phyloP scores from a whole-genome alignment of 2,797 vertebrate species.

The Hydrophis major region DNA sequence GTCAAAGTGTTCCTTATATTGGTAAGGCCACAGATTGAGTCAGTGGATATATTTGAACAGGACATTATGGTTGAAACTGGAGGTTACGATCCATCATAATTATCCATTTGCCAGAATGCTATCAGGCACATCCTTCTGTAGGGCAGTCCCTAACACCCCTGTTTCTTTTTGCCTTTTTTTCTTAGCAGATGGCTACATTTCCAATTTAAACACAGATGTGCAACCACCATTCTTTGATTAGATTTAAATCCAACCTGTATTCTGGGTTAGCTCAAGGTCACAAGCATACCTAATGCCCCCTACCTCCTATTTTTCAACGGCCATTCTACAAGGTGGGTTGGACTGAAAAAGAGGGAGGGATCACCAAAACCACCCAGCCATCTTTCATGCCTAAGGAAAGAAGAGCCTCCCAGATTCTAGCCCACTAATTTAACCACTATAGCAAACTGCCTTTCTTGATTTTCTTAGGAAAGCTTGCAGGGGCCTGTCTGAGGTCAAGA shows the following conservation, averaged over 20 bases:
- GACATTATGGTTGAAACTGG: neutral
- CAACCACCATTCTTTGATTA: neutral
- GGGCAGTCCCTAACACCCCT: neutral
- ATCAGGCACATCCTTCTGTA: neutral
- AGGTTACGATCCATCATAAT: neutral
- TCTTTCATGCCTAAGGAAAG: neutral
- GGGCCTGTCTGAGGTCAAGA: neutral
- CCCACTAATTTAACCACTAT: neutral
- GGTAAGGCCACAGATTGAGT: slow-evolving; percentile 69
- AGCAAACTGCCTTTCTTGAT: neutral
- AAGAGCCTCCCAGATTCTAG: neutral
- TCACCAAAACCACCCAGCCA: neutral
- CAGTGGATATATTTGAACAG: neutral
- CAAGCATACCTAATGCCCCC: neutral
- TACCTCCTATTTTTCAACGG: neutral
- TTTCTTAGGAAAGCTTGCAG: neutral
- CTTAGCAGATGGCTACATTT: neutral
- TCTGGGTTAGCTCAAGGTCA: neutral
- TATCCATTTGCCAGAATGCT: neutral
- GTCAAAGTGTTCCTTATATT: slow-evolving; percentile 98
- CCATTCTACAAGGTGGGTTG: neutral
- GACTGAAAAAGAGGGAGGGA: neutral
- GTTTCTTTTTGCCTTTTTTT: neutral
- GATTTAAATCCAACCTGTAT: neutral
- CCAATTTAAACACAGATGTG: neutral